Base-by-base conservation (phyloP, 2,888 invertebrate genomes). In the Stomorhina lunata region DNA sequence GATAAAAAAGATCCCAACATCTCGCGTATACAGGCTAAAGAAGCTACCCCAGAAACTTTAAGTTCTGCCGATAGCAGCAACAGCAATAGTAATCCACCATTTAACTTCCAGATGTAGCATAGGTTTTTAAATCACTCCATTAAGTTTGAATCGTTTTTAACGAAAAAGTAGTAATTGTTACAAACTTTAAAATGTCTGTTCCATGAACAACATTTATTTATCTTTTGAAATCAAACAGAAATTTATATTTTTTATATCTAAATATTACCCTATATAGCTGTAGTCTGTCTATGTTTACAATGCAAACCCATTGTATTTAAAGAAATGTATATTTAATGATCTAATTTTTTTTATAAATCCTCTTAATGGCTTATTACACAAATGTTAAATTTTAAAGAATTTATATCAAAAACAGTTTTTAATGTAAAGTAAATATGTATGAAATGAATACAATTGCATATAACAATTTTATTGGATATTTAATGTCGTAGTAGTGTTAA, bases 61-160 rank as follows among this genome's bases (percentile, higher is more conserved):
- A 91, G 91, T 84, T 91, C 91, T 7, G 91, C 88, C 29, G 91
- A 91, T 63, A 91, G 91, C 82, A 91, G 91, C 53, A 89, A 89
- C 75, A 91, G 91, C 84, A 91, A 91, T 73, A 91, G 91, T 79
- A 90, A 89, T 86, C 87, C 88, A 12, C 86, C 90, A 10, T 48
- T 87, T 45, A 86, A 84, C 66, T 86, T 85, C 71, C 82, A 82
- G 76, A 71, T 79, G 79, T 82, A 82, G 84, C 86, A 76, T 79
- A 77, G 83, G 83, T 72, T 83, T 77, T 55, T 77, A 45, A 83
- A 80, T 72, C 80, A 80, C 73, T 83, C 77, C 55, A 82, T 82
- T 73, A 82, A 82, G 79, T 82, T 82, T 78, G 78, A 80, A 78
- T 83, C 77, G 17, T 83, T 80, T 73, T 71, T 80, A 75, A 77